Evolutionary conservation across 35 echinoderm and acorn worm genomes (phyloP).

Genomic region (Heliocidaris erythrogramma): DNA sequence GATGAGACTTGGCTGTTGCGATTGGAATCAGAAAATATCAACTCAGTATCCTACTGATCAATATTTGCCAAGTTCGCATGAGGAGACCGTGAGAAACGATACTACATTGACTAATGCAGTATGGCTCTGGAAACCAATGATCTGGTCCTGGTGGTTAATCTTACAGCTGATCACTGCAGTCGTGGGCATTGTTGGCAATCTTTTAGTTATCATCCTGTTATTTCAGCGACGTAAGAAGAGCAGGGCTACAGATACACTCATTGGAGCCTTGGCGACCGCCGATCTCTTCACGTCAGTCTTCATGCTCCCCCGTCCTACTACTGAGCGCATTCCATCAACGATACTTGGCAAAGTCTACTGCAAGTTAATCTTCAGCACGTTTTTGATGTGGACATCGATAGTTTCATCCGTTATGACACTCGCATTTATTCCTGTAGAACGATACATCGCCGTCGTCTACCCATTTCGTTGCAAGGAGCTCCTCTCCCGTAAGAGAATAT

Average conservation of each 20-base stretch:
- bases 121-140: not conserved
- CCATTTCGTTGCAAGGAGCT: conserved; percentile 43
- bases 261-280: not conserved
- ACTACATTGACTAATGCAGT: not conserved
- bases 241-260: not conserved
- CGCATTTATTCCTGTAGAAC: conserved; percentile 55
- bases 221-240: not conserved
- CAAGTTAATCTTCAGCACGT: not conserved
- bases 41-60: too few species aligned
- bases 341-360: not conserved
- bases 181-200: not conserved
- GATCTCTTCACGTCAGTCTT: conserved; percentile 25
- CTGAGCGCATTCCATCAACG: not conserved
- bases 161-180: not conserved
- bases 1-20: too few species aligned
- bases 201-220: not conserved
- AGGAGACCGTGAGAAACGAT: too few species aligned
- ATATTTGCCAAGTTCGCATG: too few species aligned
- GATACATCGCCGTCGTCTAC: conserved; percentile 73
- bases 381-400: conserved; percentile 51
- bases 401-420: conserved; percentile 64
- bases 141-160: not conserved
- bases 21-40: too few species aligned
- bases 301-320: not conserved
- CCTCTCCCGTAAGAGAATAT: not conserved